phyloP scores from a whole-genome alignment of 2,888 invertebrate species.

The Oasisia sp. region DNA sequence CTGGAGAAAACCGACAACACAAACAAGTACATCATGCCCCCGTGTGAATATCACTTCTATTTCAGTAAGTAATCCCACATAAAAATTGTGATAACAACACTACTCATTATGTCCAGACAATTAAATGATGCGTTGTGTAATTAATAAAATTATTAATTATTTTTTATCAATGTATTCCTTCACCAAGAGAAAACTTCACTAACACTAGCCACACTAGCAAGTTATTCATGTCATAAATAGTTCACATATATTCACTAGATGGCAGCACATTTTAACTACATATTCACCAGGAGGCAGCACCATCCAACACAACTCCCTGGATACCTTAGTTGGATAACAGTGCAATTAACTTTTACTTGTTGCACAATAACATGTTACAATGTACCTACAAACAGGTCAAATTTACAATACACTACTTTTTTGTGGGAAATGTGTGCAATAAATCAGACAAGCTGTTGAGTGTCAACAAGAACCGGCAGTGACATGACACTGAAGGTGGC shows the following conservation, averaged over 20 bases:
- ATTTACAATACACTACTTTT: no score
- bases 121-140: not conserved
- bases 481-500: no score
- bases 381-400: no score
- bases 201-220: not conserved
- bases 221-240: not conserved
- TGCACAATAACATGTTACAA: no score
- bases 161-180: not conserved
- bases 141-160: not conserved
- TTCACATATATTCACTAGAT: not conserved
- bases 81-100: not conserved
- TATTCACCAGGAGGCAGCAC: no score
- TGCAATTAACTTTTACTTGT: no score
- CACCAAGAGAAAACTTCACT: not conserved
- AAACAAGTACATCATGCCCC: not conserved
- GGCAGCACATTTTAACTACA: not conserved
- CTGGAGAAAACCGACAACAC: constrained; percentile 24
- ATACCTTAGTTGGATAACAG: no score
- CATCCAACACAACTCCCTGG: no score
- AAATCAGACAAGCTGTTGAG: no score
- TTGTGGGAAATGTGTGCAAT: no score
- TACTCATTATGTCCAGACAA: not conserved
- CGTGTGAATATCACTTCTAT: not conserved
- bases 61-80: not conserved
- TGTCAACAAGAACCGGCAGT: no score